Base-by-base conservation (phyloP, 2,888 invertebrate genomes). In the Antheraea yamamai region DNA sequence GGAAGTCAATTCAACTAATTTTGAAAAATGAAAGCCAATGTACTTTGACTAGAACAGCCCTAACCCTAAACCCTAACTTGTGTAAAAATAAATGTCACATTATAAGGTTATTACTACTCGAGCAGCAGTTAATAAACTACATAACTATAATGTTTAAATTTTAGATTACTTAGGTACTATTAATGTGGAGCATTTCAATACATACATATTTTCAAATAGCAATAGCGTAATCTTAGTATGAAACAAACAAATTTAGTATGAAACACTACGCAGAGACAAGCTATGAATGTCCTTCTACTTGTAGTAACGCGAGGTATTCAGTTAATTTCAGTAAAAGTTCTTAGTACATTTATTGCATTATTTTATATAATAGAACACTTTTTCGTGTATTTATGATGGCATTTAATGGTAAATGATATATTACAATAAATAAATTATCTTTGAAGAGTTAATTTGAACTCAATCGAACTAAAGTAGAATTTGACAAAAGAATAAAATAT, bases 201-300 rank as follows among this genome's bases (percentile, higher is more conserved):
- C n/a, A n/a, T n/a, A n/a, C n/a, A 20, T n/a, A 12, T 61, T 23
- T 61, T 20, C n/a, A 12, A n/a, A 23, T 4, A 23, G 4, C 26
- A 14, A 16, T 26, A 30, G 26, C 14, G 0, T 58, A 51, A 47
- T 35, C 58, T 79, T 78, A 78, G 80, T 80, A 76, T 73, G 73
- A 73, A 75, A 77, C 78, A 81, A n/a, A 72, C 77, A 78, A 79
- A 82, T 79, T 79, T 78, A 78, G 80, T 80, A 76, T 73, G 73
- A 73, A 75, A 77, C 78, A 81, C 81, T 83, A 79, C 81, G 75
- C 73, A 73, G 77, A 79, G 80, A 81, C 84, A 81, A 83, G 81
- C 82, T 81, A 81, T 76, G 75, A 68, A 78, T 77, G 77, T 78
- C 79, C 76, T 74, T 77, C 74, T 77, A 79, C 81, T 61, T 58